These are phyloP conservation scores for Falco biarmicus DNA, from an alignment of 2,797 vertebrate species.

Conservation along the genomic window DNA sequence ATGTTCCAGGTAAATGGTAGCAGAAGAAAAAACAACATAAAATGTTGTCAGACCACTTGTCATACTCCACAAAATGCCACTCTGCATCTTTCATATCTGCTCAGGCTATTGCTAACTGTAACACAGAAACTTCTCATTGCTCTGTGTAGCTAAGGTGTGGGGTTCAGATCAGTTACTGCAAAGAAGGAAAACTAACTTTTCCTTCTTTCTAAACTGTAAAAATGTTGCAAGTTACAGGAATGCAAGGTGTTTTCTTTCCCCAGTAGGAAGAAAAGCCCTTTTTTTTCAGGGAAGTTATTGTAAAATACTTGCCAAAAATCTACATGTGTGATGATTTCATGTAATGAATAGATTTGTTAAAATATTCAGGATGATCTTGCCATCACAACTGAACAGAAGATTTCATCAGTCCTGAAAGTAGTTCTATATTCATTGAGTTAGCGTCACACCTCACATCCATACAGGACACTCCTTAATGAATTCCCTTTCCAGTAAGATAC, in stretches of 20 bases:
- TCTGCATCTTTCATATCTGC: not conserved
- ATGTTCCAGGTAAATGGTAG: not conserved
- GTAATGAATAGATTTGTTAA: not conserved
- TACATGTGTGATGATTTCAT: not conserved
- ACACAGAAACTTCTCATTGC: not conserved
- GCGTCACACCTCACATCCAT: not conserved
- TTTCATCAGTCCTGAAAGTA: not conserved
- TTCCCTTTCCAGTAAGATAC: not conserved
- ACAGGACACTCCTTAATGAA: not conserved
- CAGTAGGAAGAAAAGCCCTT: not conserved
- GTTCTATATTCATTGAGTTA: not conserved
- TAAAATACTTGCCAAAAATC: not conserved
- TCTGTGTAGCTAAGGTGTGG: not conserved
- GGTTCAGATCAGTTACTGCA: not conserved
- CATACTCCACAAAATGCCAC: not conserved
- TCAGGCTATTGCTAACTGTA: not conserved
- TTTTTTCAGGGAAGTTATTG: not conserved
- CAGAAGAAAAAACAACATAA: not conserved
- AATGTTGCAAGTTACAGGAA: not conserved
- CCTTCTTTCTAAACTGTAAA: not conserved
- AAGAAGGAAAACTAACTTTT: not conserved
- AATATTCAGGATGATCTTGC: not conserved
- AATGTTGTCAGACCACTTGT: not conserved
- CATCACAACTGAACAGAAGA: not conserved
- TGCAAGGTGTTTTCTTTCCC: not conserved